Conservation (phyloP, 2,113 vertebrate genomes). For the Seriola rivoliana region DNA sequence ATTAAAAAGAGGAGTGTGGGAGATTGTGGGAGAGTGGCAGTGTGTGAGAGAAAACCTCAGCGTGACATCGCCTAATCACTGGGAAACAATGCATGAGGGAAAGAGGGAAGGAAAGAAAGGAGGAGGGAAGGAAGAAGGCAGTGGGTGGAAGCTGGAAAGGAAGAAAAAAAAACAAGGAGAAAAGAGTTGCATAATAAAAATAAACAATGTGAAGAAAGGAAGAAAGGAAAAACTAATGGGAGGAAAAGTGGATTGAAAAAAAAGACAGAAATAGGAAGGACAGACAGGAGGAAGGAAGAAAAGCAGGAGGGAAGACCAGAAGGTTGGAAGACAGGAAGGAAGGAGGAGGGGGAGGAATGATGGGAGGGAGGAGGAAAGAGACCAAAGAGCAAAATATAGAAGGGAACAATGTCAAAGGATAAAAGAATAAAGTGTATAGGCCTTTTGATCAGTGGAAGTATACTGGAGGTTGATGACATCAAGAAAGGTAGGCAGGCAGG, state of each 20-base stretch:
- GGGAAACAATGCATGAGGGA: not conserved
- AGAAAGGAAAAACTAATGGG: no score
- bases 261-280: no score
- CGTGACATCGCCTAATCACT: conserved; percentile 8
- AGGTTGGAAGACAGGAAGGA: not conserved
- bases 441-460: not conserved
- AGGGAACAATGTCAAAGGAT: no score
- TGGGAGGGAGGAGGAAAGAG: no score
- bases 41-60: conserved; percentile 8
- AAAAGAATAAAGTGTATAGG: no score
- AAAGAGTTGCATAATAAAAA: not conserved
- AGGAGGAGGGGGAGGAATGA: no score
- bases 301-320: not conserved
- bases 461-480: not conserved
- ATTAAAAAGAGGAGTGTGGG: conserved; percentile 48
- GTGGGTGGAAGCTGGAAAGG: not conserved
- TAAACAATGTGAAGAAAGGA: no score
- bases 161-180: not conserved
- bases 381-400: no score
- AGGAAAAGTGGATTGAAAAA: no score
- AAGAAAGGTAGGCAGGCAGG: no score
- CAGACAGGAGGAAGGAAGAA: not conserved
- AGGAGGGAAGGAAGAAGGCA: not conserved
- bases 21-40: conserved; percentile 20
- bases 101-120: not conserved